A percentile compares a stretch with the other conserved stretches of the same genome.
Conservation (phyloP, 2,888 invertebrate species). For the Sphecodes monilicornis region DNA sequence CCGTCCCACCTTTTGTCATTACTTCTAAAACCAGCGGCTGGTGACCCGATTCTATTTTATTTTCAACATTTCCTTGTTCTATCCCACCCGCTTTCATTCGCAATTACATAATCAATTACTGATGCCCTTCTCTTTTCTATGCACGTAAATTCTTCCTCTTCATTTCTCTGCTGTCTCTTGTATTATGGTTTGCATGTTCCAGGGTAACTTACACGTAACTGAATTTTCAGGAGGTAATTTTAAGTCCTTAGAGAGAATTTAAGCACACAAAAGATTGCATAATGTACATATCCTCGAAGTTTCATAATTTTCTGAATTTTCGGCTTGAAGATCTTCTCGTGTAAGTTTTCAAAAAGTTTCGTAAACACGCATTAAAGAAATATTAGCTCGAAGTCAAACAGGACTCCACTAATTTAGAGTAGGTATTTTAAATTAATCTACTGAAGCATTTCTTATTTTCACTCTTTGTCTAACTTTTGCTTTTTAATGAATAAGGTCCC, state of each 20-base stretch:
- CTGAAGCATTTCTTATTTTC: neutral
- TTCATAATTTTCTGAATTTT: conserved; percentile 5
- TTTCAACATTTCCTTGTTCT: too few relatives aligned
- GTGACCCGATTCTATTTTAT: too few relatives aligned
- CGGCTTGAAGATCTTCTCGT: neutral
- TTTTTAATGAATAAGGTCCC: neutral
- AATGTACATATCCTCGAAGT: neutral
- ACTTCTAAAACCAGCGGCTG: too few relatives aligned
- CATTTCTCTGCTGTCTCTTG: neutral
- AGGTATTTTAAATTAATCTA: neutral
- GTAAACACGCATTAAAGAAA: neutral
- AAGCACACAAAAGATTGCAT: neutral
- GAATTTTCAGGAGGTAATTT: neutral
- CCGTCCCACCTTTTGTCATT: too few relatives aligned
- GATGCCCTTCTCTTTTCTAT: too few relatives aligned
- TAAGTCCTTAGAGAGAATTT: conserved; percentile 5
- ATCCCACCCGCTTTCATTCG: too few relatives aligned
- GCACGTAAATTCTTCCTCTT: too few relatives aligned
- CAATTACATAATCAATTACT: too few relatives aligned
- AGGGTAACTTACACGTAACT: neutral
- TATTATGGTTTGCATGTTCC: neutral
- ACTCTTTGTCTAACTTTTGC: neutral
- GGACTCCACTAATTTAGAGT: neutral
- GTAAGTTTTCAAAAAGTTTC: neutral
- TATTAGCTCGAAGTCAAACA: neutral